phyloP scores from a whole-genome alignment of 2,888 invertebrate species.

The Ophion slaviceki region DNA sequence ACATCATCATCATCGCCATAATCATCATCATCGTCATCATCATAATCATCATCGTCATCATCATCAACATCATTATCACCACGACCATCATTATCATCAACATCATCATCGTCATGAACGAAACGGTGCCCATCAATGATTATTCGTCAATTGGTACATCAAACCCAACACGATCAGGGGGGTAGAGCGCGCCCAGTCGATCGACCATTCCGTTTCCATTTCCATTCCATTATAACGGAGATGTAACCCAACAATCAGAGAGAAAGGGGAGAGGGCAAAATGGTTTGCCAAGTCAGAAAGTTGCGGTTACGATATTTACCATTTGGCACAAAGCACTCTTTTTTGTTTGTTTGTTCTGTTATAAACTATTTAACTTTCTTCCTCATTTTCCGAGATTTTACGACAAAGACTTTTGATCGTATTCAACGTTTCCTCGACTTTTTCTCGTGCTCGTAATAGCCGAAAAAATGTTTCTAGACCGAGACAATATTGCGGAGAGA shows the following conservation, averaged over 20 bases:
- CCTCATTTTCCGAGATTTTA: constrained; percentile 49
- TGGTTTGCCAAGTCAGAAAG: constrained; percentile 87
- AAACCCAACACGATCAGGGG: constrained; percentile 64
- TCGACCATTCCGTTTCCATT: constrained; percentile 81
- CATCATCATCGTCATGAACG: constrained; percentile 81
- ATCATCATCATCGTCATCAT: constrained; percentile 81
- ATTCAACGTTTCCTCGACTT: constrained; percentile 56
- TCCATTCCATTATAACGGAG: constrained; percentile 84
- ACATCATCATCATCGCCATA: constrained; percentile 60
- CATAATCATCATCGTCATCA: constrained; percentile 63
- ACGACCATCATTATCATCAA: constrained; percentile 61
- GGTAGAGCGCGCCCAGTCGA: constrained; percentile 74
- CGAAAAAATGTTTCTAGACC: constrained; percentile 10
- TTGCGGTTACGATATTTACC: constrained; percentile 82
- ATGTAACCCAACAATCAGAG: constrained; percentile 88
- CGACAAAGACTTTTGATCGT: constrained; percentile 56
- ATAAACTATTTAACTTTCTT: constrained; percentile 52
- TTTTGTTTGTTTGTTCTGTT: constrained; percentile 72
- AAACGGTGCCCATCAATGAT: constrained; percentile 60
- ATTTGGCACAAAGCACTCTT: constrained; percentile 82
- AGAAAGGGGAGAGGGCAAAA: constrained; percentile 87
- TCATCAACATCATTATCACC: constrained; percentile 77
- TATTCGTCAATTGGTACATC: constrained; percentile 63
- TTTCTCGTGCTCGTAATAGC: constrained; percentile 34
- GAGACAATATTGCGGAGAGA: constrained; percentile 8